These are phyloP conservation scores for Lepus townsendii DNA, from an alignment of 2,797 vertebrate species.

Conservation along the genomic window DNA sequence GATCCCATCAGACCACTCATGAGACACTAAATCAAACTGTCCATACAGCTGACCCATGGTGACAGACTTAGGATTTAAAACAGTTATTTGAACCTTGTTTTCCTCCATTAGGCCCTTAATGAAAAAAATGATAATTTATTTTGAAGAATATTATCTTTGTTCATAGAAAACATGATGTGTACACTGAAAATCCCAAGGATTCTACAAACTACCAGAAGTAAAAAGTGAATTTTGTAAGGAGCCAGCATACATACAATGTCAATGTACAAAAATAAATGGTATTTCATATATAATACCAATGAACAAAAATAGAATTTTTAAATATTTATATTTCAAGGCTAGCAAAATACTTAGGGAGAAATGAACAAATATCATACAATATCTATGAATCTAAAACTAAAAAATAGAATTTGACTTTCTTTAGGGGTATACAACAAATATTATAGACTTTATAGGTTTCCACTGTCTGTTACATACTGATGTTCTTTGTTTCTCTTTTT, in stretches of 20 bases:
- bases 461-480: neutral
- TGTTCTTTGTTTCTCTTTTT: neutral
- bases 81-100: conserved; percentile 94
- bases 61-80: conserved; percentile 96
- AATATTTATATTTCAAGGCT: conserved; percentile 39
- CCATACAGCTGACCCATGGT: conserved; percentile 96
- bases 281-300: neutral
- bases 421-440: neutral
- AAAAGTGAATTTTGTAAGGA: neutral
- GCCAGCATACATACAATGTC: neutral
- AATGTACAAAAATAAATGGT: neutral
- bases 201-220: neutral
- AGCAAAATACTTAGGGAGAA: neutral
- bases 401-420: neutral
- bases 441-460: neutral
- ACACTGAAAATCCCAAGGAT: neutral
- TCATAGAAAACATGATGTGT: neutral
- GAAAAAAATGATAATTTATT: neutral
- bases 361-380: neutral
- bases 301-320: conserved; percentile 1
- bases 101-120: conserved; percentile 94
- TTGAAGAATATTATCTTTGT: neutral
- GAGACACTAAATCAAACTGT: conserved; percentile 95
- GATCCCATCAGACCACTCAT: conserved; percentile 96
- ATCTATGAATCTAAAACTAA: neutral